These are phyloP conservation scores for Scleropages formosus DNA, from an alignment of 2,797 vertebrate genomes.

Conservation along the genomic window DNA sequence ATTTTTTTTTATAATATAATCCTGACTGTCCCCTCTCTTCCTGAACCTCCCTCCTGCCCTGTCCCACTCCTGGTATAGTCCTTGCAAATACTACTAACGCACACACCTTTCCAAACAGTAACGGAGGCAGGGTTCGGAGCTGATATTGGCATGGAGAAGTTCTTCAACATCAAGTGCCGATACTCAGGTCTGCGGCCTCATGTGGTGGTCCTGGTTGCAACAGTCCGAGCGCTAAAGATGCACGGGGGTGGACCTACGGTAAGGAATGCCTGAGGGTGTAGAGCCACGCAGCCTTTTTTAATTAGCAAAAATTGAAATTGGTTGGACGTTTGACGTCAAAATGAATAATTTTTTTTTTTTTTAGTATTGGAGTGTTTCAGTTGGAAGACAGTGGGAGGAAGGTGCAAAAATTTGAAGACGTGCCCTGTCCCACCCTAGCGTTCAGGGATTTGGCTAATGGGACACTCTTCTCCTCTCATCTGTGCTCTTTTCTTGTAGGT, in stretches of 20 bases:
- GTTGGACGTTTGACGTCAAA: too few relatives aligned
- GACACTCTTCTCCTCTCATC: background rate
- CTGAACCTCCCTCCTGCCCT: background rate
- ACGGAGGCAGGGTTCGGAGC: slow-evolving; percentile 97
- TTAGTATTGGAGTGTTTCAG: too few relatives aligned
- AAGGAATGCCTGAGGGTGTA: slow-evolving; percentile 44
- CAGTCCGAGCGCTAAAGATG: slow-evolving; percentile 95
- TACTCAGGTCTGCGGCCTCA: slow-evolving; percentile 91
- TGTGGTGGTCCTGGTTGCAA: slow-evolving; percentile 93
- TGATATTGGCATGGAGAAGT: slow-evolving; percentile 99
- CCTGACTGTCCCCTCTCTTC: background rate
- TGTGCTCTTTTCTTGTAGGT: slow-evolving; percentile 69
- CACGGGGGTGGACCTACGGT: slow-evolving; percentile 93
- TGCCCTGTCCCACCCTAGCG: too few relatives aligned
- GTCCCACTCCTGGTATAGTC: background rate
- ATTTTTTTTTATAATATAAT: background rate
- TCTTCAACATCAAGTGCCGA: slow-evolving; percentile 97
- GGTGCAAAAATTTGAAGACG: too few relatives aligned
- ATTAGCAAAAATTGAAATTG: too few relatives aligned
- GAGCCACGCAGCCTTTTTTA: too few relatives aligned
- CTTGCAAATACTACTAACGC: background rate
- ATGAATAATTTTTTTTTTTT: too few relatives aligned
- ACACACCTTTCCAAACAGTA: slow-evolving; percentile 67
- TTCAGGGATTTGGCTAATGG: background rate
- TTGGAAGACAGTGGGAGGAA: too few relatives aligned